phyloP scores from a whole-genome alignment of 2,113 vertebrate species.

The Osmerus eperlanus region DNA sequence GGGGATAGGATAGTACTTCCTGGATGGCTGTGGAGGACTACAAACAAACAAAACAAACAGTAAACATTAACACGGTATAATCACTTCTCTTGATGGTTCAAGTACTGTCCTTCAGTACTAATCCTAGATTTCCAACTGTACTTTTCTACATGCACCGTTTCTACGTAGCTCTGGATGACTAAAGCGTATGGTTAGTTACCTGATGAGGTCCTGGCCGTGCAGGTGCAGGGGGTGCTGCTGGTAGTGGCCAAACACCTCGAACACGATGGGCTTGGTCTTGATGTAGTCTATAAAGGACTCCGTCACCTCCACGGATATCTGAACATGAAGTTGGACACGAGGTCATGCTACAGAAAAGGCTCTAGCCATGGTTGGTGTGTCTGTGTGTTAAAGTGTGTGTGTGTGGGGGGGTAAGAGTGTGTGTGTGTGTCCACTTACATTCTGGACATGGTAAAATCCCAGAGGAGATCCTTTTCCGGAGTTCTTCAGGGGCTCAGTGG shows the following conservation, averaged over 20 bases:
- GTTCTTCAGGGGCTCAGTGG: conserved; percentile 97
- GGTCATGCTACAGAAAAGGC: not conserved
- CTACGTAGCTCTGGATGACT: no score
- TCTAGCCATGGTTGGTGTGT: not conserved
- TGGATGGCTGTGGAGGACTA: conserved; percentile 86
- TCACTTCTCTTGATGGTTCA: not conserved
- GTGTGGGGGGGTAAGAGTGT: not conserved
- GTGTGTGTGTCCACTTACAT: conserved; percentile 75
- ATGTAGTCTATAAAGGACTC: conserved; percentile 97
- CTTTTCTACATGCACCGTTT: not conserved
- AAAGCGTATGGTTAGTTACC: conserved; percentile 63
- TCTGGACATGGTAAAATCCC: conserved; percentile 97
- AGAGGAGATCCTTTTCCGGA: conserved; percentile 88
- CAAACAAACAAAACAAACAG: conserved; percentile 23
- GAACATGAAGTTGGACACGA: not conserved
- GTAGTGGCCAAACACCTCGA: conserved; percentile 98
- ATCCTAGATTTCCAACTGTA: not conserved
- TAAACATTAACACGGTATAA: not conserved
- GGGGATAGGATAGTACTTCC: conserved; percentile 91
- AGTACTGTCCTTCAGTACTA: not conserved
- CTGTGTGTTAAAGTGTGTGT: not conserved
- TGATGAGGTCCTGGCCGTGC: conserved; percentile 87
- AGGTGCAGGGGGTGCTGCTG: conserved; percentile 90
- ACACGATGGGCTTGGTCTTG: conserved; percentile 94
- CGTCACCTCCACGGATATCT: conserved; percentile 96